These are phyloP conservation scores for Seriola quinqueradiata DNA, from an alignment of 2,113 vertebrate species.

Conservation along the genomic window DNA sequence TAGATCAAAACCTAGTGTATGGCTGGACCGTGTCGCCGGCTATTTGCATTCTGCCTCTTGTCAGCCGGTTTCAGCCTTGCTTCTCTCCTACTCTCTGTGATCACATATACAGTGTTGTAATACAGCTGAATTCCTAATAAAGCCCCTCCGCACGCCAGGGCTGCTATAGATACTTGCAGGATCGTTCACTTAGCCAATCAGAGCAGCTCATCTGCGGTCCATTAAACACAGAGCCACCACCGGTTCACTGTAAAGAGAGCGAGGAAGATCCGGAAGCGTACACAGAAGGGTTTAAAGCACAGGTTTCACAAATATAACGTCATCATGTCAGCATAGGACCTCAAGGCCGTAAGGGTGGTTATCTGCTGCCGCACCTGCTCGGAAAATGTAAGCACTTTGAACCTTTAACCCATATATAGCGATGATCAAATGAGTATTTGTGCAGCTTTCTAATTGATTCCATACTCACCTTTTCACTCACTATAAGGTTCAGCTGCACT, in stretches of 20 bases:
- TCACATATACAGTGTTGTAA: too few relatives aligned
- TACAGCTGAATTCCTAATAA: too few relatives aligned
- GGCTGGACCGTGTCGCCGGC: too few relatives aligned
- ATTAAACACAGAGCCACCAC: background rate
- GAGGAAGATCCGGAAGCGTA: background rate
- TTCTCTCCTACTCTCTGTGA: too few relatives aligned
- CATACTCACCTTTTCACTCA: background rate
- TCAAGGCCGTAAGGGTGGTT: background rate
- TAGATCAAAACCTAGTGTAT: too few relatives aligned
- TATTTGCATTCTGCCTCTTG: too few relatives aligned
- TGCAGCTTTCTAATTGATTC: background rate
- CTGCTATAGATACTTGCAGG: background rate
- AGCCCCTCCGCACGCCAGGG: background rate
- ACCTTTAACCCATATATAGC: background rate
- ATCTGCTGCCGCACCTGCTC: background rate
- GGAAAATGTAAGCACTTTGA: background rate
- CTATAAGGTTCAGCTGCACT: background rate
- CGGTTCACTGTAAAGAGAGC: background rate
- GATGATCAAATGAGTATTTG: background rate
- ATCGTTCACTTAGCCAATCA: background rate
- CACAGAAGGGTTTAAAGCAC: background rate
- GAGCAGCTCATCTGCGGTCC: background rate
- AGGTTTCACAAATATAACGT: background rate
- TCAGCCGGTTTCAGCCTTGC: too few relatives aligned
- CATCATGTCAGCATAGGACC: background rate